These are phyloP conservation scores for Drosophila kanekoi DNA, from an alignment of 2,888 invertebrate genomes.

Conservation along the genomic window DNA sequence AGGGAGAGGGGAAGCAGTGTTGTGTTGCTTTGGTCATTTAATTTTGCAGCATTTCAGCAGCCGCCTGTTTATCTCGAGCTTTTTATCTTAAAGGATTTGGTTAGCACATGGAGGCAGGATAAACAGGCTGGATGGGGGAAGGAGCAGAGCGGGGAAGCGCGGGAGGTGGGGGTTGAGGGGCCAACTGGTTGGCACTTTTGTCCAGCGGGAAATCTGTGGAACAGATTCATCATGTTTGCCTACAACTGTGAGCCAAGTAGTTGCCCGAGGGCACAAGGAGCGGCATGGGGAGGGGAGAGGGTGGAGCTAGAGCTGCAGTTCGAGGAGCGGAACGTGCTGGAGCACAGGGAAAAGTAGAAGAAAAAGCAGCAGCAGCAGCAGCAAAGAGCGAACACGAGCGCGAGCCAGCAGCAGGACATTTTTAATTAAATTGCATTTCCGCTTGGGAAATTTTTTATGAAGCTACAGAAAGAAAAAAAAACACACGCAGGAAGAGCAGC, in stretches of 20 bases:
- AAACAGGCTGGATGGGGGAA: background rate
- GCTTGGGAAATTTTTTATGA: slow-evolving; percentile 82
- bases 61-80: slow-evolving; percentile 67
- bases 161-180: too few relatives aligned
- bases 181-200: slow-evolving; percentile 47
- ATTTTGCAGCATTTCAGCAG: slow-evolving; percentile 61
- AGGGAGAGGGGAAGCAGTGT: background rate
- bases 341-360: slow-evolving; percentile 5
- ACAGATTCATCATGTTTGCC: slow-evolving; percentile 80
- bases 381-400: slow-evolving; percentile 21
- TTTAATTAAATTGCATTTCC: slow-evolving; percentile 84
- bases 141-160: background rate
- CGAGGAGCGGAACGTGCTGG: too few relatives aligned
- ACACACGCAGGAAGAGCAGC: slow-evolving; percentile 17
- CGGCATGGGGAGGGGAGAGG: slow-evolving; percentile 11
- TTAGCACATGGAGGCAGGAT: slow-evolving; percentile 22
- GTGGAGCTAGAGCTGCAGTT: slow-evolving; percentile 1
- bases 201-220: slow-evolving; percentile 78
- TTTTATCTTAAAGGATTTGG: slow-evolving; percentile 80
- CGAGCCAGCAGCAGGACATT: slow-evolving; percentile 77
- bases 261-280: slow-evolving; percentile 20
- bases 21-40: slow-evolving; percentile 39
- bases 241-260: slow-evolving; percentile 70
- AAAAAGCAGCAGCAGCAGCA: slow-evolving; percentile 8
- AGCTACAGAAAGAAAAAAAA: slow-evolving; percentile 72